phyloP scores from a whole-genome alignment of 2,113 vertebrate genomes.

The Leptocoma aspasia region DNA sequence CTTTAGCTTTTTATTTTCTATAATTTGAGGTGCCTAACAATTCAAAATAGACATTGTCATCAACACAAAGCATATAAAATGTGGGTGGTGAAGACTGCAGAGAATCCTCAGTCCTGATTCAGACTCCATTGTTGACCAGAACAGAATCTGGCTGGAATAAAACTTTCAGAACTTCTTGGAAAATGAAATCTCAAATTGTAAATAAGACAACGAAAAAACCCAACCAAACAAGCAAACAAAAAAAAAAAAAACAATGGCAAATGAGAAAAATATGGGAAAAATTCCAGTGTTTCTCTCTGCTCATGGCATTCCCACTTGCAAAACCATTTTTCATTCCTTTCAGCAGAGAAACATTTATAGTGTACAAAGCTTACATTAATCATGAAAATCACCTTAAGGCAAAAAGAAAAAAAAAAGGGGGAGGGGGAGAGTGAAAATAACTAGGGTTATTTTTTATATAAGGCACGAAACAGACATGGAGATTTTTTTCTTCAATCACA shows the following conservation, averaged over 20 bases:
- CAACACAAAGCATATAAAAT: background rate
- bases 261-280: conserved; percentile 40
- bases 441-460: background rate
- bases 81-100: background rate
- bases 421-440: background rate
- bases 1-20: background rate
- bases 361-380: background rate
- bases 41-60: background rate
- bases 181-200: conserved; percentile 25
- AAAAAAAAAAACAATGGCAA: conserved; percentile 22
- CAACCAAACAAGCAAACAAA: background rate
- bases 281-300: background rate
- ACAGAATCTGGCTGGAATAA: background rate
- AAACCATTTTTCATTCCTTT: conserved; percentile 32
- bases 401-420: background rate
- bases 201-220: background rate
- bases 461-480: background rate
- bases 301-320: background rate
- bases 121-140: background rate
- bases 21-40: background rate
- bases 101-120: background rate
- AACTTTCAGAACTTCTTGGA: conserved; percentile 9
- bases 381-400: background rate
- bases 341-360: conserved; percentile 17
- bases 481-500: background rate